Evolutionary conservation across 2,113 vertebrate genomes (phyloP), one percentile per base, ranked within the genome.

Genomic region (Phalacrocorax carbo): DNA sequence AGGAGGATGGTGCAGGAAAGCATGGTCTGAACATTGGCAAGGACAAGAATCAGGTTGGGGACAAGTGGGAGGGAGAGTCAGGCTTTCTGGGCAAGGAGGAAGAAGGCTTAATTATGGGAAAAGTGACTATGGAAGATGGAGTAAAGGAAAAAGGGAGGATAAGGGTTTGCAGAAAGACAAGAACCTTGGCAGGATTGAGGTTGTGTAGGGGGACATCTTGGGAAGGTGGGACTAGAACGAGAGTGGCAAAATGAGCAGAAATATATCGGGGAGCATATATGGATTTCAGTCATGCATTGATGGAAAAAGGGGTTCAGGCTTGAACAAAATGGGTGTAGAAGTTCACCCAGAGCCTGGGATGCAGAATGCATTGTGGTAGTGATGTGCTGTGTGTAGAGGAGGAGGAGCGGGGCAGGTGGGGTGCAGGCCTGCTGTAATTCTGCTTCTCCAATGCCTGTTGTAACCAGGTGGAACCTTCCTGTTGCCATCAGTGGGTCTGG

Each of bases 401-500:
- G 68, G 4, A 57, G 44, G n/a, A 62, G 55, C 17, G 34, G 40
- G 27, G 0, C 42, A n/a, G 64, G 13, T 22, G 38, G 19, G 36
- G 29, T 1, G 2, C 77, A 68, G 23, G 15, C 4, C 40, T 51
- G 1, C 19, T 55, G 17, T 6, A 10, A 18, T 29, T 11, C 15
- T 36, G 25, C 44, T 6, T 22, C 27, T 15, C 32, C 44, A 34
- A 8, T 14, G 42, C 30, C 64, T 4, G 0, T 1, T 26, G n/a
- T 5, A 19, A 38, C 30, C 30, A 23, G 57, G 26, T 19, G 42
- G 64, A 40, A 29, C 32, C 78, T 87, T 73, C 23, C 54, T 69
- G 3, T 54, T 71, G 51, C 46, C 3, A 1, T 64, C 55, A 3
- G 17, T 26, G 58, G 15, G 0, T 8, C 4, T 10, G 8, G 69